Conservation (phyloP, 30 jellyfish, hydroid and myxozoan species). For the Euphysa ruthae region DNA sequence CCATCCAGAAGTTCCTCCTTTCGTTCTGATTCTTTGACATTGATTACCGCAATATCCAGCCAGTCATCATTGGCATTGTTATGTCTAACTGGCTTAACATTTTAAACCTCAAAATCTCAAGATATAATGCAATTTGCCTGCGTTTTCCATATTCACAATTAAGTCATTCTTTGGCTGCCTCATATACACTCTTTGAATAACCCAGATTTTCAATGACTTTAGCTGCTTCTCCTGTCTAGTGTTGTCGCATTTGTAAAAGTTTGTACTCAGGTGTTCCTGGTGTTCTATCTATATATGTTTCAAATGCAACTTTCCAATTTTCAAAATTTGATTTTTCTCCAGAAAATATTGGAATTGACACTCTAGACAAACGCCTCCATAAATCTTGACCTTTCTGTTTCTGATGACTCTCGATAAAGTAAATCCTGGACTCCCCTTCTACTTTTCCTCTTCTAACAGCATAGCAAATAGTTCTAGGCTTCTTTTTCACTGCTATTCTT, state of each 20-base stretch:
- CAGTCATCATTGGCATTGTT: background rate
- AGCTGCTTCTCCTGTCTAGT: no score
- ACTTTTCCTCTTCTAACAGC: no score
- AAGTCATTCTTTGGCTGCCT: background rate
- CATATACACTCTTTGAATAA: background rate
- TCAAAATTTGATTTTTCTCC: no score
- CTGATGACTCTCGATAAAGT: no score
- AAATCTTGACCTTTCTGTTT: no score
- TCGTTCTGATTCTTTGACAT: background rate
- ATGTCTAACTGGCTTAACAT: background rate
- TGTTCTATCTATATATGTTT: background rate
- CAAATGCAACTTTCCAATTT: no score
- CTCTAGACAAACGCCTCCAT: no score
- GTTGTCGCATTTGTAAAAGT: no score
- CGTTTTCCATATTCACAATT: background rate
- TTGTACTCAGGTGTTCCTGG: background rate
- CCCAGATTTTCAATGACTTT: background rate
- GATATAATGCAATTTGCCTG: background rate
- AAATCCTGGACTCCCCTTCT: no score
- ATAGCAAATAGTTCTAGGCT: no score
- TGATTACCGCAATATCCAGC: background rate
- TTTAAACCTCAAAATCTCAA: background rate
- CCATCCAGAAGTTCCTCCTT: background rate
- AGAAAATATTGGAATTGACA: no score
- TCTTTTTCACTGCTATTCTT: no score